phyloP scores from a whole-genome alignment of 1,140 invertebrate genomes.

The Drosophila erecta region DNA sequence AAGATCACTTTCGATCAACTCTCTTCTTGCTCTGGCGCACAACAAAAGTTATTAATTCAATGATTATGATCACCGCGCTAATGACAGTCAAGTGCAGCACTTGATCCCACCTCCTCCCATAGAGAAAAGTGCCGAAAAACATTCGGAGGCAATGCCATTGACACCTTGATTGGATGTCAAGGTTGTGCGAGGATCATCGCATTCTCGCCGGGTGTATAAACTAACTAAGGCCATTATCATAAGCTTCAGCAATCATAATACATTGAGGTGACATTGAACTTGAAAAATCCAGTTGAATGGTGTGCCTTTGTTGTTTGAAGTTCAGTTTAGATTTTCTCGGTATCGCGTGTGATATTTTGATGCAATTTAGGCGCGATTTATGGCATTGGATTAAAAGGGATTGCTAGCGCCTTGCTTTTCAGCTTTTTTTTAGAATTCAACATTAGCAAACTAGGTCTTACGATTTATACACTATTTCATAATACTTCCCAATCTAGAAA shows the following conservation, averaged over 20 bases:
- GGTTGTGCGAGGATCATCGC: constrained; percentile 57
- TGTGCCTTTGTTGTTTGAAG: constrained; percentile 25
- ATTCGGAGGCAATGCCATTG: constrained; percentile 57
- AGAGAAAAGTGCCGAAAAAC: neutral
- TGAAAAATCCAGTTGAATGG: constrained; percentile 54
- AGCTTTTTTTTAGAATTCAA: neutral
- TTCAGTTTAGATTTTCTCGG: constrained; percentile 27
- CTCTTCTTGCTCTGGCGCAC: constrained; percentile 28
- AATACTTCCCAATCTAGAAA: too few species aligned
- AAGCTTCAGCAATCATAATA: constrained; percentile 42
- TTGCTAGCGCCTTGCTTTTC: neutral
- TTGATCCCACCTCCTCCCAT: constrained; percentile 11
- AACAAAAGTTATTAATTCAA: constrained; percentile 75
- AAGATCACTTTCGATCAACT: constrained; percentile 40
- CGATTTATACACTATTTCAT: too few species aligned
- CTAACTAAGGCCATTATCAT: constrained; percentile 56
- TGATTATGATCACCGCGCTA: constrained; percentile 78
- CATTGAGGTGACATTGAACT: constrained; percentile 75
- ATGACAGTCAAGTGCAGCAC: constrained; percentile 76
- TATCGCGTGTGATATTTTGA: constrained; percentile 14
- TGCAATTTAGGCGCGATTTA: constrained; percentile 12
- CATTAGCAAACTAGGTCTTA: neutral
- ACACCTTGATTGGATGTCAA: constrained; percentile 81
- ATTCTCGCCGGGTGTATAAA: constrained; percentile 38
- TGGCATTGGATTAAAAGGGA: neutral